These are phyloP conservation scores for Philantomba maxwellii DNA, from an alignment of 2,113 vertebrate species.

Conservation along the genomic window DNA sequence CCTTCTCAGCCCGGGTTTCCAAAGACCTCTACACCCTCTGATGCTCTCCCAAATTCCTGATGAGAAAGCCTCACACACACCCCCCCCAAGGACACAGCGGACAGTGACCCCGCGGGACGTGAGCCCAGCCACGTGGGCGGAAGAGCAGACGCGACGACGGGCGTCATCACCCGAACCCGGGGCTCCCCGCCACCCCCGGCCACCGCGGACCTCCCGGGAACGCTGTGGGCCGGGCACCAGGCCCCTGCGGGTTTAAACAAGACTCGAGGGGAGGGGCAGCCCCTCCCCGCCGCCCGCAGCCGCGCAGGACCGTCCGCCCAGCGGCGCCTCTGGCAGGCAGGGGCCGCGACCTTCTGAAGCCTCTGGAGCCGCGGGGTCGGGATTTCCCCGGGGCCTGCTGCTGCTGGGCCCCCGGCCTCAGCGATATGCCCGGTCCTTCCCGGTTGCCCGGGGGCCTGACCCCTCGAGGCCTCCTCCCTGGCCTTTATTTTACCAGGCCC, in stretches of 20 bases:
- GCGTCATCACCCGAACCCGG: not conserved
- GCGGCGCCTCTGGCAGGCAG: not conserved
- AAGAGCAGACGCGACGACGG: rapidly evolving
- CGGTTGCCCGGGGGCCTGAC: not conserved
- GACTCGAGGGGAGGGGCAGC: not conserved
- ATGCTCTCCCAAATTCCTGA: not conserved
- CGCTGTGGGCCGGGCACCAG: not conserved
- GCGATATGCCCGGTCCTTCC: rapidly evolving
- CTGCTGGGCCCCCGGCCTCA: not conserved
- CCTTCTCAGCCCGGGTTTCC: not conserved
- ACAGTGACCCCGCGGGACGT: not conserved
- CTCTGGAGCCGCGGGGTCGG: not conserved
- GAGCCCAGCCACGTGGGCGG: not conserved
- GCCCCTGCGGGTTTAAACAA: not conserved
- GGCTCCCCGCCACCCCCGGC: not conserved
- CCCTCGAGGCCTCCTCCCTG: not conserved
- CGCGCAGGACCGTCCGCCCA: rapidly evolving
- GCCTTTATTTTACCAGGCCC: not conserved
- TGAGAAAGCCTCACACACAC: not conserved
- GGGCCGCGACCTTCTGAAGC: rapidly evolving
- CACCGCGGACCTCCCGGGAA: rapidly evolving
- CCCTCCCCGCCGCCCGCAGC: not conserved
- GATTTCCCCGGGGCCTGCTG: not conserved
- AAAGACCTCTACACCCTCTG: not conserved
- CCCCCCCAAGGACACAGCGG: rapidly evolving